Conservation (phyloP, 1,140 invertebrate species). For the Nasonia longicornis region DNA sequence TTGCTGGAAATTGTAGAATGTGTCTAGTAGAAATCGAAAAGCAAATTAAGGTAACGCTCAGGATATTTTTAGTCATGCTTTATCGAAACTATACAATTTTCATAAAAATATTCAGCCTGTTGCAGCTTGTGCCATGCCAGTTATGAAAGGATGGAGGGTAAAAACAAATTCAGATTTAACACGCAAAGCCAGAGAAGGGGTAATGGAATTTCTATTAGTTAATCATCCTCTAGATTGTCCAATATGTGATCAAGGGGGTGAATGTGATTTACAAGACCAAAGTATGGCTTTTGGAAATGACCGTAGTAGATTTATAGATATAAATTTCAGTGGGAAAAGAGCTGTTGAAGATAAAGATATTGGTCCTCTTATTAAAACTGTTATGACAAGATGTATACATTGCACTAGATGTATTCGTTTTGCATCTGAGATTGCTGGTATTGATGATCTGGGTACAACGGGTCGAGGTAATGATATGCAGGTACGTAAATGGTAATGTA, state of each 20-base stretch:
- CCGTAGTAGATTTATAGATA: slow-evolving; percentile 93
- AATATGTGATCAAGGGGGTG: slow-evolving; percentile 99
- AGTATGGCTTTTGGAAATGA: slow-evolving; percentile 99
- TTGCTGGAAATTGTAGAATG: slow-evolving; percentile 99
- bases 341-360: slow-evolving; percentile 99
- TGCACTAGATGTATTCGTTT: slow-evolving; percentile 98
- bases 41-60: slow-evolving; percentile 76
- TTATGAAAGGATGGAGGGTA: slow-evolving; percentile 98
- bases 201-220: slow-evolving; percentile 99
- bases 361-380: slow-evolving; percentile 97
- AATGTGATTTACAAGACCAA: slow-evolving; percentile 98
- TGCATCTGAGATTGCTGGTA: slow-evolving; percentile 96
- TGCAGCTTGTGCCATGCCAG: slow-evolving; percentile 99
- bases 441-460: slow-evolving; percentile 97
- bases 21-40: slow-evolving; percentile 99
- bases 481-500: slow-evolving; percentile 61
- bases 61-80: too few relatives aligned
- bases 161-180: slow-evolving; percentile 98
- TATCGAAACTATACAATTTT: too few relatives aligned
- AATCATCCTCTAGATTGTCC: slow-evolving; percentile 99
- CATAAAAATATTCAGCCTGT: slow-evolving; percentile 80
- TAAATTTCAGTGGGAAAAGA: slow-evolving; percentile 93
- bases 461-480: slow-evolving; percentile 97
- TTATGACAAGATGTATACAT: slow-evolving; percentile 99
- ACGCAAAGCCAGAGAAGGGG: slow-evolving; percentile 94